Base-by-base conservation (phyloP, 2,113 vertebrate species). In the Eclectus roratus region DNA sequence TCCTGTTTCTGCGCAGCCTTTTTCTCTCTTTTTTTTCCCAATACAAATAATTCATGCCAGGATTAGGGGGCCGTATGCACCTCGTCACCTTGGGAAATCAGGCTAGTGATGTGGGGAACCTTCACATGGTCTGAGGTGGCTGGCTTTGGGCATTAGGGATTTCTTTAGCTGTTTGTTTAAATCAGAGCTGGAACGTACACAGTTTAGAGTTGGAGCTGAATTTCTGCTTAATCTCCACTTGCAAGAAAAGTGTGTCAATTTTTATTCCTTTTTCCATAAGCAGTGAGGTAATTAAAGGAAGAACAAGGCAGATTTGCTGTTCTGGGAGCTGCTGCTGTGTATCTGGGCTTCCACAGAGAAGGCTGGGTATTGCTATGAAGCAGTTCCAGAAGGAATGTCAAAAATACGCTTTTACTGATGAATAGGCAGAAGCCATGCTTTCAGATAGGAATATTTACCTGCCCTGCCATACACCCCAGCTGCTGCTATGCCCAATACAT, bases 261-360 rank as follows among this genome's bases (percentile, higher is more conserved):
- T 92, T 95, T 37, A 63, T 82, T 71, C 64, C 80, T 15, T 43
- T n/a, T 28, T 50, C 65, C 44, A 64, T 79, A 83, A 89, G 77
- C 65, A 65, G 49, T 15, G 53, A 93, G 68, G 88, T 94, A 96
- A 94, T 97, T 96, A 93, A 96, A 94, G 83, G 88, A 89, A 92
- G 86, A 94, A 85, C 37, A 87, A 94, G 82, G 91, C 77, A 92
- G 65, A 81, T 84, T 71, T 92, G 88, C 86, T 27, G 2, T 94
- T 91, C 85, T 84, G 86, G 70, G 92, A 93, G 91, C 56, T 92
- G 66, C 24, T 89, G 72, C 77, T 72, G 52, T 72, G 15, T 96
- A 72, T 92, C 80, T 92, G 86, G 83, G 43, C 72, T 96, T 94
- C 68, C 85, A 83, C 76, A 86, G 80, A 90, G 88, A 88, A 77